Percentiles rank a stretch among this genome's conserved stretches.
These are phyloP conservation scores for Cladorhizidae sp. DNA, from an alignment of 37 sponge, comb jelly and placozoan species.

Conservation along the genomic window DNA sequence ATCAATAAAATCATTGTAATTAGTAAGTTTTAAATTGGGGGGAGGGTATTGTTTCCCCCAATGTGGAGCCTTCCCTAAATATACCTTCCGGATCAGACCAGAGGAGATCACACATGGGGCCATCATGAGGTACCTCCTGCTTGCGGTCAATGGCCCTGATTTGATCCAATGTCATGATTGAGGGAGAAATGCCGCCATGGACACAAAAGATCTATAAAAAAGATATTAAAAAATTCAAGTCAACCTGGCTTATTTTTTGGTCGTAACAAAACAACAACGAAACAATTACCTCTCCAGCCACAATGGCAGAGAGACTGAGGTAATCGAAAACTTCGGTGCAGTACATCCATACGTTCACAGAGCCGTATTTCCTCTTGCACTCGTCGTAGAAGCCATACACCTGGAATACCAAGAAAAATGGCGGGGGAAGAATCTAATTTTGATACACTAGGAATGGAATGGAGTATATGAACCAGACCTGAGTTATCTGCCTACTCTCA, in stretches of 20 bases:
- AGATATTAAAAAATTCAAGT: not conserved
- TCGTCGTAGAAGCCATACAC: slow-evolving; percentile 99
- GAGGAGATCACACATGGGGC: slow-evolving; percentile 98
- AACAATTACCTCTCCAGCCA: slow-evolving; percentile 84
- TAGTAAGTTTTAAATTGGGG: too few relatives aligned
- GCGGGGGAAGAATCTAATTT: not conserved
- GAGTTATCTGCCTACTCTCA: slow-evolving; percentile 98
- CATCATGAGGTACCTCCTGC: slow-evolving; percentile 99
- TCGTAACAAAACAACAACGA: not conserved
- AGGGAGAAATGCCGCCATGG: slow-evolving; percentile 99
- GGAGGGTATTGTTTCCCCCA: too few relatives aligned
- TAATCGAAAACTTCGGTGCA: slow-evolving; percentile 99
- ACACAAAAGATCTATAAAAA: slow-evolving; percentile 96
- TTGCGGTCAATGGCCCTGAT: slow-evolving; percentile 96
- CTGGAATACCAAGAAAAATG: slow-evolving; percentile 24
- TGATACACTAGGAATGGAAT: not conserved
- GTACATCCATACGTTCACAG: slow-evolving; percentile 99
- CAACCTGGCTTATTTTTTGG: too few relatives aligned
- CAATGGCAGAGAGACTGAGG: slow-evolving; percentile 96
- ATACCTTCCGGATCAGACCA: slow-evolving; percentile 99
- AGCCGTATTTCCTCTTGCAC: slow-evolving; percentile 97
- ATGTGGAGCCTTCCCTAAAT: too few relatives aligned
- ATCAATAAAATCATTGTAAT: too few relatives aligned
- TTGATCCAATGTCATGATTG: slow-evolving; percentile 94
- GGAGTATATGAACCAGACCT: slow-evolving; percentile 46